phyloP scores from a whole-genome alignment of 2,797 vertebrate species.

The Rachycentron canadum region DNA sequence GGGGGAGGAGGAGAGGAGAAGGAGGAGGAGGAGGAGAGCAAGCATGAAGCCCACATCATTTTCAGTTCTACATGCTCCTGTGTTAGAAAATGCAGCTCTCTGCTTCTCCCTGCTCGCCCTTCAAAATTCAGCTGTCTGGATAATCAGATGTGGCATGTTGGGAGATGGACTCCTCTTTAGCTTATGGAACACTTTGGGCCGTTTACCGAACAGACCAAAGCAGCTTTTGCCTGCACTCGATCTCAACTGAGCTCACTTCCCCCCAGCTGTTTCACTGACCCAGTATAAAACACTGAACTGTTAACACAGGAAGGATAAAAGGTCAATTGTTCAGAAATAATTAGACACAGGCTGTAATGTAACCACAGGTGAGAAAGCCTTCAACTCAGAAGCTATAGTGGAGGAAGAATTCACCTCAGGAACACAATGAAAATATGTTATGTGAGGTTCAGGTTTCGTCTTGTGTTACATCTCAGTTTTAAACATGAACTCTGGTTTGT shows the following conservation, averaged over 20 bases:
- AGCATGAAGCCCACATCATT: constrained; percentile 64
- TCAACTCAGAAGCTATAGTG: constrained; percentile 24
- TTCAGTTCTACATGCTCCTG: constrained; percentile 57
- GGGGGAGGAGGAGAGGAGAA: constrained; percentile 33
- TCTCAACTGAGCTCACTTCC: constrained; percentile 38
- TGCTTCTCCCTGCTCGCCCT: constrained; percentile 38
- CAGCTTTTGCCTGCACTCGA: constrained; percentile 38
- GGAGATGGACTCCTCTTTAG: constrained; percentile 64
- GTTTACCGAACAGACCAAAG: constrained; percentile 38
- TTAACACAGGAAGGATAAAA: constrained; percentile 69
- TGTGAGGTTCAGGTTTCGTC: neutral
- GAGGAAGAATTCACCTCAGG: constrained; percentile 10
- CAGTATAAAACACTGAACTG: constrained; percentile 54
- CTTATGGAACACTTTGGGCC: constrained; percentile 64
- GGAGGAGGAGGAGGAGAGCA: constrained; percentile 44
- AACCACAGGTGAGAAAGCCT: constrained; percentile 52
- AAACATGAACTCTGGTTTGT: neutral
- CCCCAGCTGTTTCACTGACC: constrained; percentile 63
- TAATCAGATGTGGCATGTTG: constrained; percentile 68
- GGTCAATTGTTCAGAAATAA: constrained; percentile 75
- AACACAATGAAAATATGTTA: neutral
- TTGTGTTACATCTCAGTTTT: neutral
- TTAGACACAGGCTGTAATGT: constrained; percentile 61
- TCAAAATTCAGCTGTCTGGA: constrained; percentile 66
- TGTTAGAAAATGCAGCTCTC: constrained; percentile 59